Base-by-base conservation (phyloP, 2,797 vertebrate species). In the Esox lucius region DNA sequence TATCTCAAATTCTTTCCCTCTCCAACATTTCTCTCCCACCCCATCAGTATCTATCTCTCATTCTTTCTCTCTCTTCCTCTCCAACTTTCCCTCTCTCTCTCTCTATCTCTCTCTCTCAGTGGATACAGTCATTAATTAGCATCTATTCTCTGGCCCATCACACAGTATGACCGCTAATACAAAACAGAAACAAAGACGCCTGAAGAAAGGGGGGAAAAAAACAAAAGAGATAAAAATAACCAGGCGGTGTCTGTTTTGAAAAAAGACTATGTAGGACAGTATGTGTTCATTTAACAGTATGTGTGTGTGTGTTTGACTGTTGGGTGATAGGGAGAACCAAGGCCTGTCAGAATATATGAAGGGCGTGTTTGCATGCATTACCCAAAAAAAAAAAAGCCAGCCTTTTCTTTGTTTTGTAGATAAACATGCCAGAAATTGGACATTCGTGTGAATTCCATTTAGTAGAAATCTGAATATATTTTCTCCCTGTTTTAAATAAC, bases 41-140 rank as follows among this genome's bases (percentile, higher is more conserved):
- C n/a, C n/a, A n/a, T n/a, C n/a, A n/a, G n/a, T n/a, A n/a, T n/a
- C n/a, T n/a, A n/a, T n/a, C n/a, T n/a, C n/a, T n/a, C n/a, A n/a
- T 39, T 39, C 35, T 39, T 7, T 39, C 35, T 3, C 35, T 39
- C 7, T 39, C 35, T 39, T 7, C 39, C 35, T 39, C 35, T 39
- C 7, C 35, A 39, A 39, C 35, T 3, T 3, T 39, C 35, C 7
- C 35, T n/a, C n/a, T n/a, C n/a, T n/a, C n/a, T n/a, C n/a, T n/a
- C n/a, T n/a, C n/a, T n/a, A n/a, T n/a, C n/a, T 3, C 3, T 39
- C 3, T 39, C 35, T 39, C 71, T 76, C 70, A 74, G 68, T 66
- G 80, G 74, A 75, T 72, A 72, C 80, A 82, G 79, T 84, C 80
- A 82, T 78, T 84, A 72, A 90, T 85, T 85, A 91, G 83, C 84